These are phyloP conservation scores for Peromyscus californicus DNA, from an alignment of 2,113 vertebrate genomes.

Conservation along the genomic window DNA sequence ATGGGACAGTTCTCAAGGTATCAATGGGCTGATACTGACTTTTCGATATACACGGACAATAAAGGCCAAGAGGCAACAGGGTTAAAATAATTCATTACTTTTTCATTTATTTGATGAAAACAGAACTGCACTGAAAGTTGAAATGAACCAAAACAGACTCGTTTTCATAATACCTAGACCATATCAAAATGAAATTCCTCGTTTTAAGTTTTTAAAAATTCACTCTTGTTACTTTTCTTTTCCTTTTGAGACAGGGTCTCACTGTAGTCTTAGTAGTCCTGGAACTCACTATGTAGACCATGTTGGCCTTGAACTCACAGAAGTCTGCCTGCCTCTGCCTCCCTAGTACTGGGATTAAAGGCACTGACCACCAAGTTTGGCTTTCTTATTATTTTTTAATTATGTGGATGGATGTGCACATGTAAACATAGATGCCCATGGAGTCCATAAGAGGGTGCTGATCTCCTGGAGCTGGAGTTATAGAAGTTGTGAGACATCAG, in stretches of 20 bases:
- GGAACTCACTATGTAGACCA: neutral
- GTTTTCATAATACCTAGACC: slow-evolving; percentile 28
- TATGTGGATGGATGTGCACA: neutral
- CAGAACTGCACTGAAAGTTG: neutral
- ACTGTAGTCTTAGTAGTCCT: neutral
- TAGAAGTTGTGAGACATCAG: neutral
- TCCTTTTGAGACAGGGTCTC: neutral
- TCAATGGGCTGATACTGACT: neutral
- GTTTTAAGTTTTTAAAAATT: neutral
- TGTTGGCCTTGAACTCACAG: neutral
- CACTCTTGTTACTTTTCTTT: neutral
- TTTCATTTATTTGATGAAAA: slow-evolving; percentile 57
- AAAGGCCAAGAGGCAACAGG: slow-evolving; percentile 31
- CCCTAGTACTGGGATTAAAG: neutral
- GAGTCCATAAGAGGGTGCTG: no score
- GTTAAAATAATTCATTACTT: neutral
- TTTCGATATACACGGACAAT: neutral
- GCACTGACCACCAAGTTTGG: neutral
- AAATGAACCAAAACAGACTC: slow-evolving; percentile 10
- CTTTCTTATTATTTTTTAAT: neutral
- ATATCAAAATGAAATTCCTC: slow-evolving; percentile 32
- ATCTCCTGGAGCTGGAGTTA: neutral
- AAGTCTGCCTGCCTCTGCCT: neutral
- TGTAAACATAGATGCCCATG: neutral
- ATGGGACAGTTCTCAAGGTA: neutral